Evolutionary conservation across 2,888 invertebrate genomes (phyloP), one percentile per base, ranked within the genome.

Genomic region (Cyrtodaria siliqua): DNA sequence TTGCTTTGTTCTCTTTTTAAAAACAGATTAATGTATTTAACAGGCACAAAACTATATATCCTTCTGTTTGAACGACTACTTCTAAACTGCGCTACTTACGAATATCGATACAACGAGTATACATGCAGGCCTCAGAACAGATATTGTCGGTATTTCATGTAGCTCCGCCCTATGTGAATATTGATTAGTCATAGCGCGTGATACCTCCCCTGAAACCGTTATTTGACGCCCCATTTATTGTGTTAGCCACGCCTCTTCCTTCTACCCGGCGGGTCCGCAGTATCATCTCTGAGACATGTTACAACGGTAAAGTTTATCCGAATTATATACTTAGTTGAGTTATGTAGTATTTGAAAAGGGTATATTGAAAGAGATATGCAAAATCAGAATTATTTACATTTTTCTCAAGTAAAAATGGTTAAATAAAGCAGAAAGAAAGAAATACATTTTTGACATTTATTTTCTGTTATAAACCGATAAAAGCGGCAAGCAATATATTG

Each of bases 101-200:
- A 40, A 40, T 29, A 69, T 50, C 55, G 69, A 61, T 56, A 57
- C n/a, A 38, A 47, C 62, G 49, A 55, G 33, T 44, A 47, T 70
- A 62, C 56, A 62, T 62, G 42, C 29, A 33, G 42, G 44, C 49
- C 57, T 70, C 44, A 49, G 61, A 61, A 33, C 23, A 62, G 57
- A 40, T 50, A 52, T 68, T 59, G 59, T 68, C 52, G 50, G 68
- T 27, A 24, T 66, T 49, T 18, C 27, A 20, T 16, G 33, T 29
- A 42, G 55, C 44, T 52, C 68, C 60, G 53, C 60, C 9, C 53
- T 16, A 8, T 27, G 27, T 27, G 26, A 16, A 53, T 23, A 16
- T 27, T 16, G 53, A 9, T 53, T 53, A 27, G 14, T 6, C 27
- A 27, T 27, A 53, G 24, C 14, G 27, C 14, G 20, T 16, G 33